Evolutionary conservation across 1,140 invertebrate genomes (phyloP).

Genomic region (Scylla paramamosain): DNA sequence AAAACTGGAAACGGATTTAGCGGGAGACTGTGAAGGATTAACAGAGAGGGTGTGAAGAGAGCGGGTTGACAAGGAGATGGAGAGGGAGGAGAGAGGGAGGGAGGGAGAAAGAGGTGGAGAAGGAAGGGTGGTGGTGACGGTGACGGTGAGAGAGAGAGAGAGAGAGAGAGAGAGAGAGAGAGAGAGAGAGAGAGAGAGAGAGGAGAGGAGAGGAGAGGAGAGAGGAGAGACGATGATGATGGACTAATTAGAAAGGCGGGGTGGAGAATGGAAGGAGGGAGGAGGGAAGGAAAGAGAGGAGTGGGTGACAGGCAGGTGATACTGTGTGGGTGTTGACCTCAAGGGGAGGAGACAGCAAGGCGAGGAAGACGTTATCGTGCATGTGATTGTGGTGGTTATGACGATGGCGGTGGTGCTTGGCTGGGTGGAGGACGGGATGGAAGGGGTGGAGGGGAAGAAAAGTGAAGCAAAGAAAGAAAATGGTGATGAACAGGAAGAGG

Average conservation of each 20-base stretch:
- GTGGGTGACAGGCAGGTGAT: slow-evolving; percentile 23
- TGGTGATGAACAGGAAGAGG: not conserved
- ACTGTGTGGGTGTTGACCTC: slow-evolving; percentile 39
- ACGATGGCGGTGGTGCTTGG: not conserved
- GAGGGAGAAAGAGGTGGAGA: too few species aligned
- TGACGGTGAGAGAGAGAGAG: too few species aligned
- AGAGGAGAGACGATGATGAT: not conserved
- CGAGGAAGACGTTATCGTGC: not conserved
- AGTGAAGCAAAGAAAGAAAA: not conserved
- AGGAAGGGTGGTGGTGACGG: not conserved
- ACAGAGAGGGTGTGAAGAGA: too few species aligned
- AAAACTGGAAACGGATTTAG: not conserved
- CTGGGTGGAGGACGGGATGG: not conserved
- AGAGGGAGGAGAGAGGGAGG: not conserved
- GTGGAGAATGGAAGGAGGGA: not conserved
- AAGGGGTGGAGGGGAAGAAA: not conserved
- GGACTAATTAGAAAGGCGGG: not conserved
- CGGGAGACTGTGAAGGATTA: not conserved
- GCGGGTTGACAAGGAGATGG: too few species aligned
- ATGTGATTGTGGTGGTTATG: not conserved
- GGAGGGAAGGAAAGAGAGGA: not conserved
- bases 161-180: not conserved
- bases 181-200: not conserved
- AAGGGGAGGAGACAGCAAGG: not conserved
- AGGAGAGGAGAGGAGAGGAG: not conserved